Percentiles rank a stretch among this genome's conserved stretches.
phyloP scores from a whole-genome alignment of 2,888 invertebrate species.

The Cheilosia variabilis region DNA sequence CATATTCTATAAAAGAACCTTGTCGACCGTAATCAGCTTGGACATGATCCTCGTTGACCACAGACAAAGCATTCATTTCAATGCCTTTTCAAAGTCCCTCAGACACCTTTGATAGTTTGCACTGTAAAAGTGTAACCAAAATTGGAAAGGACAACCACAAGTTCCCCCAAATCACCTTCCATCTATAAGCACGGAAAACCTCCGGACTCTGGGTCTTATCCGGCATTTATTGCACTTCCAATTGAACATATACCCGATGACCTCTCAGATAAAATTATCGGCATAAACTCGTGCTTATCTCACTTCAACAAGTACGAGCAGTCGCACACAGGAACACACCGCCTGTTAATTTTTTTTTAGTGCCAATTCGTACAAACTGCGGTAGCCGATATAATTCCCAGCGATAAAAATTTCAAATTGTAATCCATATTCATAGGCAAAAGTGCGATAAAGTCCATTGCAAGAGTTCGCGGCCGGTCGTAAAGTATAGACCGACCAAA shows the following conservation, averaged over 20 bases:
- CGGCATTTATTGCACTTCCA: neutral
- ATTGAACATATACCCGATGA: neutral
- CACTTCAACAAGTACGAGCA: neutral
- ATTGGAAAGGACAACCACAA: no score
- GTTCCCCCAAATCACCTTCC: no score
- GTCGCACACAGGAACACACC: neutral
- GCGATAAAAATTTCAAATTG: conserved; percentile 50
- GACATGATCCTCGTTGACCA: no score
- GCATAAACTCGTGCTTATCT: conserved; percentile 14
- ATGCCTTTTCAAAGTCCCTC: no score
- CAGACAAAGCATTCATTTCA: no score
- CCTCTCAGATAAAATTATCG: neutral
- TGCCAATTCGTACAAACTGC: conserved; percentile 3
- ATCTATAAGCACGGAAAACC: no score
- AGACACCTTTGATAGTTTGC: no score
- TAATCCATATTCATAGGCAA: conserved; percentile 51
- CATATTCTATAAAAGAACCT: no score
- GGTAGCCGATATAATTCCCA: conserved; percentile 47
- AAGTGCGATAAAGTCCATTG: conserved; percentile 44
- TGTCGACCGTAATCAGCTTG: no score
- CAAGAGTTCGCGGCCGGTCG: conserved; percentile 15
- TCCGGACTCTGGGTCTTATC: neutral
- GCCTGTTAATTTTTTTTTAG: conserved; percentile 2
- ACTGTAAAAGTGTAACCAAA: no score
- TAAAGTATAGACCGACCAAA: conserved; percentile 27